Percentiles rank a stretch among this genome's conserved stretches.
Evolutionary conservation across 1,140 invertebrate species (phyloP).

Genomic region (Scaptomyza pallida): DNA sequence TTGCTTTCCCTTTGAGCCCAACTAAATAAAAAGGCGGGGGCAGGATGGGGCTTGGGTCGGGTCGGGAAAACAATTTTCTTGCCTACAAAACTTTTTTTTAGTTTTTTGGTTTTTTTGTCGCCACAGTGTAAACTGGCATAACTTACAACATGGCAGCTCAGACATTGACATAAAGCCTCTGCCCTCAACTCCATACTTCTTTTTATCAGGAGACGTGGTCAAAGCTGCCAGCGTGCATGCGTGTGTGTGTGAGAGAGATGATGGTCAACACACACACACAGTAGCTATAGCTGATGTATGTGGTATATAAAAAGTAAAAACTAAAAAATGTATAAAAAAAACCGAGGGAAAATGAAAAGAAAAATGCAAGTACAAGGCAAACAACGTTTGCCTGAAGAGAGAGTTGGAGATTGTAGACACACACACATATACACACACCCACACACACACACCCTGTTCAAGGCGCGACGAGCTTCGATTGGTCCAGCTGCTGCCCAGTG

Average conservation of each 20-base stretch:
- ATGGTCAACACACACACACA: constrained; percentile 26
- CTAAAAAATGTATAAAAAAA: constrained; percentile 79
- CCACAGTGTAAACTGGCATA: constrained; percentile 61
- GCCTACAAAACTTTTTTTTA: constrained; percentile 38
- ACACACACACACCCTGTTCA: not conserved
- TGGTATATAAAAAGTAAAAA: constrained; percentile 55
- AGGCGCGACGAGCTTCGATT: constrained; percentile 73
- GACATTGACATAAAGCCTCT: constrained; percentile 75
- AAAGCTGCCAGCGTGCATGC: constrained; percentile 66
- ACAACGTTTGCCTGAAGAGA: constrained; percentile 36
- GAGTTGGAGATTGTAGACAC: constrained; percentile 23
- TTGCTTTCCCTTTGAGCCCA: constrained; percentile 63
- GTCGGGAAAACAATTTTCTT: constrained; percentile 75
- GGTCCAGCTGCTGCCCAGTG: constrained; percentile 62
- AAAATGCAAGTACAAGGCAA: constrained; percentile 75
- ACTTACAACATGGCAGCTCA: constrained; percentile 79
- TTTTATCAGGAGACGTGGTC: constrained; percentile 12
- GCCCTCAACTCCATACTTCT: constrained; percentile 1
- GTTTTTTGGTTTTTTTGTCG: constrained; percentile 31
- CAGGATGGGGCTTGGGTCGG: not conserved
- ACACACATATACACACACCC: constrained; percentile 15
- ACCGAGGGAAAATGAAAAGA: constrained; percentile 27
- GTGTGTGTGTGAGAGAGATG: constrained; percentile 47
- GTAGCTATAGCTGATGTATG: constrained; percentile 42
- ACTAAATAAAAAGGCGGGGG: constrained; percentile 32